Base-by-base conservation (phyloP, 2,113 vertebrate genomes). In the Peromyscus maniculatus region DNA sequence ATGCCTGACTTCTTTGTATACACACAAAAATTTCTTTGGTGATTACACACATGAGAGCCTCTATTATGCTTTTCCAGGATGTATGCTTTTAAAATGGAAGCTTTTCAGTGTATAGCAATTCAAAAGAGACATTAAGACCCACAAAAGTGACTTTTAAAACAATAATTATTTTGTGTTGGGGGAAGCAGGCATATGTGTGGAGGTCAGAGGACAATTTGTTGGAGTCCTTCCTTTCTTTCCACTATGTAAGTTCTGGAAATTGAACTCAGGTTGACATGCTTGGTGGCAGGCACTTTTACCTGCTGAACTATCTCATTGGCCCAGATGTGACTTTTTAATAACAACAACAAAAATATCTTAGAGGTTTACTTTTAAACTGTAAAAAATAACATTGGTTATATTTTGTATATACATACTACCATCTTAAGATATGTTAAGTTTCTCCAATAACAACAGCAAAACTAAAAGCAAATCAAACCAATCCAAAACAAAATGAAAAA, bases 361-460 rank as follows among this genome's bases (percentile, higher is more conserved):
- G 39, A 72, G 59, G 75, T 39, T 95, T 78, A 95, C 17, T 91
- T 62, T 71, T 49, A 80, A 97, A 93, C 79, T 87, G 10, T 36
- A 93, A 52, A 87, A 94, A 91, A 94, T 62, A 12, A 57, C 46
- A 93, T 15, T 64, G 57, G 66, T 31, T 75, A 90, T 19, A 91
- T 17, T 66, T 28, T 96, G 59, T 16, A 66, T 88, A 80, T 15
- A 3, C 52, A 78, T 43, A 71, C 0, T 21, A 74, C 39, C 33
- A 13, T 82, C 59, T 80, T 88, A 89, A 57, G 91, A 55, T 9
- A 6, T 66, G n/a, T 43, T 75, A 82, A 91, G 17, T 43, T 77
- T 66, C 75, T 5, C 49, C 31, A 96, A 36, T 36, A 96, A 92
- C 15, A 57, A 57, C 79, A 59, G 22, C 78, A 36, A 57, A 36